Base-by-base conservation (phyloP, 2,888 invertebrate genomes). In the Drosophila pseudotalamancana region DNA sequence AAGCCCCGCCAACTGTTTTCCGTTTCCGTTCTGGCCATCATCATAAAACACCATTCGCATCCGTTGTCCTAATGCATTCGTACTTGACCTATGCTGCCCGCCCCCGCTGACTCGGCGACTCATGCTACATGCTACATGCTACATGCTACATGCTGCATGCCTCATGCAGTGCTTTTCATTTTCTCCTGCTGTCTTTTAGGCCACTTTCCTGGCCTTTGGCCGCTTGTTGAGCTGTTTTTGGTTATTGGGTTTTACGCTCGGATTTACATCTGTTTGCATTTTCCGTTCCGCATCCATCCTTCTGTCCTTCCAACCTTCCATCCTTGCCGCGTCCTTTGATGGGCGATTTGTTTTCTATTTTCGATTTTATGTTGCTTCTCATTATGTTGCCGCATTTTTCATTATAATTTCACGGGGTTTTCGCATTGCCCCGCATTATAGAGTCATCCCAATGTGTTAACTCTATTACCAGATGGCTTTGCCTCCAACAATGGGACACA, bases 231-330 rank as follows among this genome's bases (percentile, higher is more conserved):
- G 69, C 72, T 67, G 64, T 56, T 40, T 40, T 67, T 61, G 50
- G 57, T 72, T 77, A 71, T 87, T 64, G 85, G 85, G 87, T 83
- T 75, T 81, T 80, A 76, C 76, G 70, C 69, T 63, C 63, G 74
- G 82, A 85, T 87, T 88, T 87, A 85, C 87, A 87, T 88, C 87
- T 87, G 87, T 78, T 87, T 80, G 75, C 65, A 88, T 87, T 88
- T 79, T 63, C 27, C 37, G 37, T 45, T 34, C 19, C 6, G 35
- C 23, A 53, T 40, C 23, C 57, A n/a, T n/a, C n/a, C n/a, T n/a
- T 61, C 34, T 29, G 46, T 45, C n/a, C n/a, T n/a, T n/a, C n/a
- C n/a, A n/a, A n/a, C n/a, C n/a, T n/a, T n/a, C n/a, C n/a, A n/a
- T n/a, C n/a, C n/a, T n/a, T n/a, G n/a, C n/a, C 45, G 21, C 29